Evolutionary conservation across 2,797 vertebrate species (phyloP), one percentile per base, ranked within the genome.

Genomic region (Furcifer pardalis): DNA sequence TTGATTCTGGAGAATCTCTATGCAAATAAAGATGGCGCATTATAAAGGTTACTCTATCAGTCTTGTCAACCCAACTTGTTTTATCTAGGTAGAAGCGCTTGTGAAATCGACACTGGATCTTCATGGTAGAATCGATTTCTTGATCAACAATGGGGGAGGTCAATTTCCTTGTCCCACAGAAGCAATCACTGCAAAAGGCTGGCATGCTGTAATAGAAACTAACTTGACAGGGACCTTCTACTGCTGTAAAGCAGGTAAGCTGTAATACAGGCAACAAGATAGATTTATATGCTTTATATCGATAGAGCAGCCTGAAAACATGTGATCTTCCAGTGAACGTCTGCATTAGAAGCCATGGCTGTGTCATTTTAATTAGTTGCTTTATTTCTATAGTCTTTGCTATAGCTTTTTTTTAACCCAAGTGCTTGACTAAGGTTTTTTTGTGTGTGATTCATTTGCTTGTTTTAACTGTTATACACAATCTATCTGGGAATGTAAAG

Each of bases 111-210:
- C 97, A 0, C 89, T 99, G 91, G 94, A 93, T 82, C 87, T 89
- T 75, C 94, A 97, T 7, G 97, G 93, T 4, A 96, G 94, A 81
- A 97, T 99, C 75, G 96, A 98, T 93, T 99, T 97, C 86, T 93
- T 99, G 91, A 97, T 99, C 62, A 99, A 99, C 94, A 99, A 99
- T 1, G 98, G 97, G 79, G 98, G 98, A 8, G 98, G 98, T 3
- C 98, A 99, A 90, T 99, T 99, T 82, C 32, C 65, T 0, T 97
- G 97, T 91, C 96, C 95, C 2, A 84, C 88, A 62, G 97, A 97
- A 87, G 35, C 92, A 75, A 98, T 99, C 87, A 94, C 90, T 82
- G 89, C 96, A 9, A 99, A 99, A 93, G 98, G 98, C 83, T 99
- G 98, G 98, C 95, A 97, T 76, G 97, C 98, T 4, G 98, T 99